Conservation (phyloP, 1,140 invertebrate species). For the Bombus haemorrhoidalis region DNA sequence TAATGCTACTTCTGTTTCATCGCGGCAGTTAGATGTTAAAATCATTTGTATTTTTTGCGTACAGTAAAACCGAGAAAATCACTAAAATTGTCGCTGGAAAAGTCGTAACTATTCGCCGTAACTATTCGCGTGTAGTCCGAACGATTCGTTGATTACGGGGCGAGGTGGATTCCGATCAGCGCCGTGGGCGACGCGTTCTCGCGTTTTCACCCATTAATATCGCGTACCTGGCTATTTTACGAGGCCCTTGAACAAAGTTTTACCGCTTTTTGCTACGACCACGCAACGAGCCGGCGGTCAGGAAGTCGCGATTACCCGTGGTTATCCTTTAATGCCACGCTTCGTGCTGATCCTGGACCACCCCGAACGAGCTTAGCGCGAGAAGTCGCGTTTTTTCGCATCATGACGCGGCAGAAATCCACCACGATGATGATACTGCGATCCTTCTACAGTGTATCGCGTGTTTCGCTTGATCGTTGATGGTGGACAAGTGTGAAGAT, state of each 20-base stretch:
- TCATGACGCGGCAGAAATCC: not conserved
- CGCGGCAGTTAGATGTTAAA: too few species aligned
- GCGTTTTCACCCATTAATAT: slow-evolving; percentile 63
- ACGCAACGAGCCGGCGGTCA: slow-evolving; percentile 21
- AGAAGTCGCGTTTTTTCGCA: not conserved
- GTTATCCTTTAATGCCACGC: slow-evolving; percentile 47
- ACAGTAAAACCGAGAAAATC: too few species aligned
- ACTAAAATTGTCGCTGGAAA: too few species aligned
- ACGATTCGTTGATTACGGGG: too few species aligned
- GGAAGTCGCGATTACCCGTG: slow-evolving; percentile 59
- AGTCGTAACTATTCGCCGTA: too few species aligned
- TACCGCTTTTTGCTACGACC: slow-evolving; percentile 41
- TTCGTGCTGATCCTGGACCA: slow-evolving; percentile 49
- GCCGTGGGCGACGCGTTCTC: slow-evolving; percentile 59
- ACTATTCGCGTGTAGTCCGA: too few species aligned
- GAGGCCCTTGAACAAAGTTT: slow-evolving; percentile 26
- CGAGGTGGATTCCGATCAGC: not conserved
- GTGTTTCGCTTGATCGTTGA: too few species aligned
- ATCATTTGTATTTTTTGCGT: too few species aligned
- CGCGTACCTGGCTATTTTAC: slow-evolving; percentile 39
- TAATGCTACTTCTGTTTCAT: too few species aligned
- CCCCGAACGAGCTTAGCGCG: slow-evolving; percentile 34
- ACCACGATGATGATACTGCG: not conserved
- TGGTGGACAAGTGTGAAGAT: not conserved
- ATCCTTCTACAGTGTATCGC: not conserved